Conservation (phyloP, 2,113 vertebrate genomes). For the Ophthalmolycus amberensis region DNA sequence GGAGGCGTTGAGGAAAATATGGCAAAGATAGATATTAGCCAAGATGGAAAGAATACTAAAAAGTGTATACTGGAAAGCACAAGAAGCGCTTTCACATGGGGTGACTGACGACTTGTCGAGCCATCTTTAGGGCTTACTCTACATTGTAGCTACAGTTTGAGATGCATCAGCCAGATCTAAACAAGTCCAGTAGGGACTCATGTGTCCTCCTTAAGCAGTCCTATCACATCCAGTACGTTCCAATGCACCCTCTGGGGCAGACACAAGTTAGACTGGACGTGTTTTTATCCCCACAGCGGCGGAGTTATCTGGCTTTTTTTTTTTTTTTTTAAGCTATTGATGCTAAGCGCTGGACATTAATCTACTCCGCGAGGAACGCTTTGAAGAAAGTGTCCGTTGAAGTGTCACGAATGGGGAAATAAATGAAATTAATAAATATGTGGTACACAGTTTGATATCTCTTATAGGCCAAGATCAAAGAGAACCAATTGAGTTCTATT, state of each 20-base stretch:
- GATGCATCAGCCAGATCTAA: slow-evolving; percentile 44
- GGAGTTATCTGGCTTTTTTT: slow-evolving; percentile 69
- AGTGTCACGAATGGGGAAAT: slow-evolving; percentile 74
- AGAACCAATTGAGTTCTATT: slow-evolving; percentile 77
- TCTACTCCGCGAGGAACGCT: slow-evolving; percentile 70
- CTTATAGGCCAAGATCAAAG: slow-evolving; percentile 77
- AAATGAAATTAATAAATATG: slow-evolving; percentile 77
- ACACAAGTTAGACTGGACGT: slow-evolving; percentile 44
- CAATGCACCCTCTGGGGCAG: slow-evolving; percentile 24
- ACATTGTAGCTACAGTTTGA: slow-evolving; percentile 15
- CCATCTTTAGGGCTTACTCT: slow-evolving; percentile 23
- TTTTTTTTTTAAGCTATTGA: slow-evolving; percentile 62
- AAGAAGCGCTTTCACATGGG: not conserved
- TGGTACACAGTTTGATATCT: slow-evolving; percentile 76
- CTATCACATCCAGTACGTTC: slow-evolving; percentile 23
- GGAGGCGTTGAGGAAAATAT: slow-evolving; percentile 6
- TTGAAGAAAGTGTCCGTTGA: slow-evolving; percentile 76
- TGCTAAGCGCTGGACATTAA: slow-evolving; percentile 78
- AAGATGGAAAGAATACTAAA: not conserved
- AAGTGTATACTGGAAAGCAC: not conserved
- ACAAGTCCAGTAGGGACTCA: slow-evolving; percentile 23
- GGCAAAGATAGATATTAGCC: not conserved
- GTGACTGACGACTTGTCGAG: slow-evolving; percentile 7
- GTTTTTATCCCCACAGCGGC: slow-evolving; percentile 67
- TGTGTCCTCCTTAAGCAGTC: slow-evolving; percentile 27